Conservation (phyloP, 2,888 invertebrate species). For the Euplexia lucipara region DNA sequence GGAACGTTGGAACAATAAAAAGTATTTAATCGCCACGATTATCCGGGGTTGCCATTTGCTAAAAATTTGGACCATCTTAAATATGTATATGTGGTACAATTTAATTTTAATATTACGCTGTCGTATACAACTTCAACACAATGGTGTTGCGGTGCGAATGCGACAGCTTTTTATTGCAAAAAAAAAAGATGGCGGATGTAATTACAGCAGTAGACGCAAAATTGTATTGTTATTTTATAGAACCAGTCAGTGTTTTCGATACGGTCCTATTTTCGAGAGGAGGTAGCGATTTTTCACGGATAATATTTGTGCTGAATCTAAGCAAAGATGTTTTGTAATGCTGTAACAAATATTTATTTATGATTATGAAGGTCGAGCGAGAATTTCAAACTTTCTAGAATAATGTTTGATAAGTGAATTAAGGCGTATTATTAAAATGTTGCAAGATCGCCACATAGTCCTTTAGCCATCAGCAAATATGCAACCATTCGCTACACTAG, state of each 20-base stretch:
- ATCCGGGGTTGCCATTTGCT: slow-evolving; percentile 81
- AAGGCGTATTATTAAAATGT: slow-evolving; percentile 31
- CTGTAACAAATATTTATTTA: slow-evolving; percentile 26
- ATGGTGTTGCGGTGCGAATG: slow-evolving; percentile 70
- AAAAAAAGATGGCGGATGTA: slow-evolving; percentile 80
- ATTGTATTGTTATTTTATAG: slow-evolving; percentile 63
- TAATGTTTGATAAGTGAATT: slow-evolving; percentile 29
- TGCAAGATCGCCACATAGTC: slow-evolving; percentile 16
- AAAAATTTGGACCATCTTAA: slow-evolving; percentile 76
- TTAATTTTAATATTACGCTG: slow-evolving; percentile 58
- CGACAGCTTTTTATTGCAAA: slow-evolving; percentile 70
- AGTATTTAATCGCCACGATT: slow-evolving; percentile 75
- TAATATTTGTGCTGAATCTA: slow-evolving; percentile 49
- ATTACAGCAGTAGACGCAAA: slow-evolving; percentile 74
- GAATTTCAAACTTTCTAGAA: slow-evolving; percentile 29
- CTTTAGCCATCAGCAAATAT: slow-evolving; percentile 25
- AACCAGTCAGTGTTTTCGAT: slow-evolving; percentile 64
- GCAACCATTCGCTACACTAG: not conserved
- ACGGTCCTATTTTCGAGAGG: slow-evolving; percentile 67
- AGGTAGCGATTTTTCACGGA: slow-evolving; percentile 67
- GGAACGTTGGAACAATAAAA: slow-evolving; percentile 84
- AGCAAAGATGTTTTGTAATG: slow-evolving; percentile 32
- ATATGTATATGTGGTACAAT: slow-evolving; percentile 60
- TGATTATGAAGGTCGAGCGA: slow-evolving; percentile 30
- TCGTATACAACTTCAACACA: slow-evolving; percentile 71